Evolutionary conservation across 2,888 invertebrate species (phyloP).

Genomic region (Lobophora halterata): DNA sequence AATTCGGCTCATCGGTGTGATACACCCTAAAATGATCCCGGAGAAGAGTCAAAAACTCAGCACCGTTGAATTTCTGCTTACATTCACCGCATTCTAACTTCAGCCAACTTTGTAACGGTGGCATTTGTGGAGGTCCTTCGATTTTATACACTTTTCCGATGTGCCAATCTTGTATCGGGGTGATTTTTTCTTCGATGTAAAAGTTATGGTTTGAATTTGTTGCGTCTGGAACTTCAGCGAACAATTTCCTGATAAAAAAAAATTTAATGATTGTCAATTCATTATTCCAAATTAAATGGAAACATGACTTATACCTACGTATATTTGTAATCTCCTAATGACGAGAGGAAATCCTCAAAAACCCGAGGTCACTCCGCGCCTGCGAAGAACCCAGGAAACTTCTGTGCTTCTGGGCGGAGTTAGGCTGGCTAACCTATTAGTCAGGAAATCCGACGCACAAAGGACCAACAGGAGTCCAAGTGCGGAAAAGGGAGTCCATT

Average conservation of each 20-base stretch:
- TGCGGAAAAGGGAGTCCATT: too few relatives aligned
- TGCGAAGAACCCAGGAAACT: too few relatives aligned
- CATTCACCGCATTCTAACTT: constrained; percentile 47
- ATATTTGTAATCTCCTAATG: too few relatives aligned
- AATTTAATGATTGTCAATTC: too few relatives aligned
- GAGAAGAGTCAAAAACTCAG: constrained; percentile 23
- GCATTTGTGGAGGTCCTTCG: fast-evolving
- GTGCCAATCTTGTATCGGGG: constrained; percentile 36
- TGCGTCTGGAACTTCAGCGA: constrained; percentile 24
- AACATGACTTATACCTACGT: too few relatives aligned
- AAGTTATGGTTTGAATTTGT: constrained; percentile 39
- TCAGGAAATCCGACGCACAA: too few relatives aligned
- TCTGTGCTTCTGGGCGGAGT: too few relatives aligned
- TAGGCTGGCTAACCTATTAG: too few relatives aligned
- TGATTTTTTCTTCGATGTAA: constrained; percentile 48
- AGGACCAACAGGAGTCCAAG: too few relatives aligned
- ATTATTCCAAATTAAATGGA: too few relatives aligned
- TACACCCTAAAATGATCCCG: constrained; percentile 41
- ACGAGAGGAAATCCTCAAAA: too few relatives aligned
- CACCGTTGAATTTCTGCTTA: constrained; percentile 29
- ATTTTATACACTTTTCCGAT: constrained; percentile 25
- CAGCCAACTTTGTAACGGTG: constrained; percentile 31
- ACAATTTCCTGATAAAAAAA: constrained; percentile 49
- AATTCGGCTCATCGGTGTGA: constrained; percentile 47
- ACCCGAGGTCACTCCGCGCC: too few relatives aligned